Conservation (phyloP, 2,797 vertebrate genomes). For the Anisognathus igniventris region DNA sequence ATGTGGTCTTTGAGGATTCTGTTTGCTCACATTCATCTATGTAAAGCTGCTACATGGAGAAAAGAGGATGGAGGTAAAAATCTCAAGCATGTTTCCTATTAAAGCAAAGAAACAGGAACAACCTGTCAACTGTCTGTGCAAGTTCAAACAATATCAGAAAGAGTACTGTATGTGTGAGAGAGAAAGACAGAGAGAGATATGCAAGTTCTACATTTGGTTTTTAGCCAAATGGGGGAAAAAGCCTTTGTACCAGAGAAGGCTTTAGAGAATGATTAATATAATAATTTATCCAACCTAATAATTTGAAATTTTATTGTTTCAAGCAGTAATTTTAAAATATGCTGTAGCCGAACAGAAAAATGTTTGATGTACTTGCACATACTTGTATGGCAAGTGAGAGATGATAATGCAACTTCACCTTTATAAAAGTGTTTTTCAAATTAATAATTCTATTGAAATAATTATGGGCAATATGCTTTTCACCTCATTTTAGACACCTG, state of each 20-base stretch:
- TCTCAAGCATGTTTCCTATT: background rate
- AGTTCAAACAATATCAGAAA: background rate
- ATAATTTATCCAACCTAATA: background rate
- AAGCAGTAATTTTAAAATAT: background rate
- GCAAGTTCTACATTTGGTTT: background rate
- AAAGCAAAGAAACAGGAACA: background rate
- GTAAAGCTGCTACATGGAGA: background rate
- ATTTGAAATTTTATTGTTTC: background rate
- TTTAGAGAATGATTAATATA: background rate
- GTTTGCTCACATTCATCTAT: background rate
- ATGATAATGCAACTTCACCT: background rate
- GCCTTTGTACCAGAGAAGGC: background rate
- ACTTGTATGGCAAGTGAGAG: background rate
- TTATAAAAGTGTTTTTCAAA: background rate
- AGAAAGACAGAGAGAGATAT: rapidly evolving
- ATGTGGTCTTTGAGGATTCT: background rate
- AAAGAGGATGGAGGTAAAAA: background rate
- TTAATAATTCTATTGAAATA: background rate
- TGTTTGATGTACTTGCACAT: background rate
- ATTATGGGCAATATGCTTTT: background rate
- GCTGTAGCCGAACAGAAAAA: background rate
- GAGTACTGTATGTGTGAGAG: background rate
- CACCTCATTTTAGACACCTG: background rate
- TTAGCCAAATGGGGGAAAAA: background rate
- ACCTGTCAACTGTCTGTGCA: rapidly evolving